These are phyloP conservation scores for Geotrypetes seraphini DNA, from an alignment of 2,797 vertebrate genomes.

Conservation along the genomic window DNA sequence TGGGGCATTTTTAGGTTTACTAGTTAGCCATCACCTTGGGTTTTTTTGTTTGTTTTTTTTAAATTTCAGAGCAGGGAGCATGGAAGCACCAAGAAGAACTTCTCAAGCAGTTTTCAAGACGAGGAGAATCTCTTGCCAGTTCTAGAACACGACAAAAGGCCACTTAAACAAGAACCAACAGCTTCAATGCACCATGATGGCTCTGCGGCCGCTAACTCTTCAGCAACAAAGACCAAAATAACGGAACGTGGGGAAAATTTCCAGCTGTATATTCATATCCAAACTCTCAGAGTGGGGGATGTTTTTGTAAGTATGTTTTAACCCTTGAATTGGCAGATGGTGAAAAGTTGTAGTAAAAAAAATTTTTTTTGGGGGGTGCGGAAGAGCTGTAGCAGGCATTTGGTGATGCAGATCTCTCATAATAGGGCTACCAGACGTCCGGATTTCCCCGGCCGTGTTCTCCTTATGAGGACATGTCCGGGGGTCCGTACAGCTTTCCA, in stretches of 20 bases:
- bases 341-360: no score
- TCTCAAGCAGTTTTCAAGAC: neutral
- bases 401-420: no score
- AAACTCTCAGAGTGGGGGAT: neutral
- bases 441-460: no score
- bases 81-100: accelerated
- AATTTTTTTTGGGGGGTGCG: no score
- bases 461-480: no score
- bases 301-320: conserved; percentile 14
- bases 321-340: no score
- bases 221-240: neutral
- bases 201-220: neutral
- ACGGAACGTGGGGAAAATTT: accelerated
- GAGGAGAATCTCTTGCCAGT: neutral
- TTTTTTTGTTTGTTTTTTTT: neutral
- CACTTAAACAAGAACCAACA: neutral
- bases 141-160: neutral
- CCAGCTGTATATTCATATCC: neutral
- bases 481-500: no score
- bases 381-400: no score
- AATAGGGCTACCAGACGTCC: no score
- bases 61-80: neutral
- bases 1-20: neutral
- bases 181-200: neutral
- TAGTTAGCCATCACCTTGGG: neutral